Percentiles rank a stretch among this genome's conserved stretches.
These are phyloP conservation scores for Nasonia longicornis DNA, from an alignment of 1,140 invertebrate species.

Conservation along the genomic window DNA sequence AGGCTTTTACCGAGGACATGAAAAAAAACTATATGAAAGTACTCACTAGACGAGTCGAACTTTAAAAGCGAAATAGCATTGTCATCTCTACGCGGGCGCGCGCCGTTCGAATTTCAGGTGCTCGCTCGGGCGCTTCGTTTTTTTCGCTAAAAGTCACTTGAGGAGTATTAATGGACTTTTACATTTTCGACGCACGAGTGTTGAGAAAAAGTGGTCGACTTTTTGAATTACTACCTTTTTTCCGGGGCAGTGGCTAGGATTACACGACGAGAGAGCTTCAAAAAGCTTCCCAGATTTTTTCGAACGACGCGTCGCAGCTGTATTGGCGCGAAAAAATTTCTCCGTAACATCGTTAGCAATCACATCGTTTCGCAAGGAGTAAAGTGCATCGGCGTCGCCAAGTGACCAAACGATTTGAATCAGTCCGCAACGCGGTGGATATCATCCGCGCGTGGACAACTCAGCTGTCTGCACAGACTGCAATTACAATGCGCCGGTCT, in stretches of 20 bases:
- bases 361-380: too few species aligned
- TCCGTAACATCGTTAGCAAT: not conserved
- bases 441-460: slow-evolving; percentile 61
- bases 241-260: too few species aligned
- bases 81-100: slow-evolving; percentile 20
- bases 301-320: too few species aligned
- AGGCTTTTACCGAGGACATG: slow-evolving; percentile 42
- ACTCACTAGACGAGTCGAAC: slow-evolving; percentile 42
- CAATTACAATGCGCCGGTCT: slow-evolving; percentile 61
- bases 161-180: slow-evolving; percentile 36
- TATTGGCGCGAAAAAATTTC: not conserved
- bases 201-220: slow-evolving; percentile 26
- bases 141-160: slow-evolving; percentile 40
- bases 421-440: slow-evolving; percentile 53
- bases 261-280: too few species aligned
- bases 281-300: too few species aligned
- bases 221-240: not conserved
- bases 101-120: slow-evolving; percentile 43
- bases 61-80: slow-evolving; percentile 46
- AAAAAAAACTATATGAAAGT: slow-evolving; percentile 31
- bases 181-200: slow-evolving; percentile 11
- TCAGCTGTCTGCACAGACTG: slow-evolving; percentile 57
- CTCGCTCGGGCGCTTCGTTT: slow-evolving; percentile 13
- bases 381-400: not conserved
- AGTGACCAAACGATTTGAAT: slow-evolving; percentile 62